These are phyloP conservation scores for Torymus aiolomorphi DNA, from an alignment of 2,888 invertebrate species.

Conservation along the genomic window DNA sequence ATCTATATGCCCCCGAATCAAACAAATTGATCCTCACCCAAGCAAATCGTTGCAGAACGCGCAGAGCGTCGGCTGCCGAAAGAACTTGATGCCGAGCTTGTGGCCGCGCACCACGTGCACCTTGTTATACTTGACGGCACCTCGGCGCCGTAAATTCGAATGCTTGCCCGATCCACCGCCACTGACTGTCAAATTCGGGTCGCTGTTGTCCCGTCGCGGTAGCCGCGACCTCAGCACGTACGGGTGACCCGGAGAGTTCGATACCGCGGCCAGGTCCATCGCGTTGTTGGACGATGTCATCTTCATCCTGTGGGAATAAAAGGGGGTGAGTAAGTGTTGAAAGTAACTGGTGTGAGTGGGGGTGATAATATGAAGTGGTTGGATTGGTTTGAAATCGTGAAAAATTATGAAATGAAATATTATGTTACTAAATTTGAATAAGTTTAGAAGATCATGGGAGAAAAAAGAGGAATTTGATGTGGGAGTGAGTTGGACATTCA, in stretches of 20 bases:
- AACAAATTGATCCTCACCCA: constrained; percentile 79
- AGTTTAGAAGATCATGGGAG: no score
- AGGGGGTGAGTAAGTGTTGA: no score
- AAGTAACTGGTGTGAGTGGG: no score
- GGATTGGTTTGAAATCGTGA: no score
- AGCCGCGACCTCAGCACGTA: constrained; percentile 72
- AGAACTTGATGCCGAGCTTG: constrained; percentile 97
- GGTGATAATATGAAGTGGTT: no score
- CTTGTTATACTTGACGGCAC: constrained; percentile 96
- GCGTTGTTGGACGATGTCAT: constrained; percentile 70
- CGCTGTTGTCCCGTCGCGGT: constrained; percentile 68
- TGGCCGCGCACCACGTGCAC: constrained; percentile 97
- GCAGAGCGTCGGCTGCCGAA: constrained; percentile 97
- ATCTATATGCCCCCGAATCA: no score
- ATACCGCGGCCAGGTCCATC: constrained; percentile 66
- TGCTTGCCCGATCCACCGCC: constrained; percentile 75
- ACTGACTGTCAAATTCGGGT: constrained; percentile 74
- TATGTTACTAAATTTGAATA: no score
- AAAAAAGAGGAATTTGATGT: no score
- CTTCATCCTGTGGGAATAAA: constrained; percentile 65
- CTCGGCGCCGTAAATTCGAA: constrained; percentile 89
- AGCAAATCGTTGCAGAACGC: constrained; percentile 97
- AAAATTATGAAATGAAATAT: no score
- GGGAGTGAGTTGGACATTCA: no score
- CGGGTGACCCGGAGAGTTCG: constrained; percentile 66